Evolutionary conservation across 53 echinoderm and acorn worm species (phyloP), one percentile per base, ranked within the genome.

Genomic region (Actinopyga echinites): DNA sequence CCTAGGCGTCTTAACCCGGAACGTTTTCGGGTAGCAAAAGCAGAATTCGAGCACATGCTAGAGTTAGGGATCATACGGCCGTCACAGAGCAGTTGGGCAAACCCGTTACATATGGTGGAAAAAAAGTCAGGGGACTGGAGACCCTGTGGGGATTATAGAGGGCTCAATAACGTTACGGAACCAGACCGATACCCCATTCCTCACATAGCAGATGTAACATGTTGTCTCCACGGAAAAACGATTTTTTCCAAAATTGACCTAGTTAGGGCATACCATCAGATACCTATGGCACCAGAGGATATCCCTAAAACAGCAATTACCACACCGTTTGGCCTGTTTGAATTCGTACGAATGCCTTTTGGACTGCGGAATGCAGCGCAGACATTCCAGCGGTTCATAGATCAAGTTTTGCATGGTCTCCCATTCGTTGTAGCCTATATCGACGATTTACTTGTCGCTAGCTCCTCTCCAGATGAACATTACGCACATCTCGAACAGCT

Each of bases 121-220:
- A 87, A 74, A 61, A 87, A 36, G 22, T 38, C 71, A 2, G 87
- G 88, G 15, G 65, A 88, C 64, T 75, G 88, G 88, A 28, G 88
- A 49, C 88, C 88, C 20, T 88, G 88, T 75, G 88, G 88, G 0
- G 88, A 88, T 33, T 84, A 88, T 49, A 69, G 88, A 55, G 82
- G 83, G 5, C 75, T 87, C 7, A 83, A 75, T 49, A 22, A 69
- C 29, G 20, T 35, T 26, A 88, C 83, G 1, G 83, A 83, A 5
- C 75, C 83, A 11, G 65, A 88, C 34, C 20, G 52, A 11, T 89
- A 84, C 23, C 89, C 89, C 36, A 79, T 84, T 36, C 84, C 89
- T 13, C 89, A 89, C 35, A 38, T 89, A 17, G 61, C 83, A 10
- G 89, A 89, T 33, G 64, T 84, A 21, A 56, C 89, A 22, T 32